Percentiles rank a stretch among this genome's conserved stretches.
phyloP scores from a whole-genome alignment of 2,797 vertebrate genomes.

The Heterohyrax brucei region DNA sequence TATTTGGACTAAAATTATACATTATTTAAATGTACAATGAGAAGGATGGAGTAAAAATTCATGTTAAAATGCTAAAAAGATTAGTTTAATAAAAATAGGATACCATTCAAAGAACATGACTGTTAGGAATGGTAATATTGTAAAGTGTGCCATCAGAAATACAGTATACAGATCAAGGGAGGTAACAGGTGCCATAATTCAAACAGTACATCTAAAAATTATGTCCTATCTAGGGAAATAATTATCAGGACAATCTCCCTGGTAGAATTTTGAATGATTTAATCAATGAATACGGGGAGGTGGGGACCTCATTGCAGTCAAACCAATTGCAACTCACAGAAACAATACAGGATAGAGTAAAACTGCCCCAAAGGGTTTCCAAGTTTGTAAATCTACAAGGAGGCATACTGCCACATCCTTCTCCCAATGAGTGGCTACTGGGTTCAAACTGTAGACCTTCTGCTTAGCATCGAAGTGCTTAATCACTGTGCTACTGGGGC shows the following conservation, averaged over 20 bases:
- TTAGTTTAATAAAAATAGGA: conserved; percentile 24
- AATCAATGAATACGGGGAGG: neutral
- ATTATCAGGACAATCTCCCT: neutral
- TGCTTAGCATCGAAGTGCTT: too few relatives aligned
- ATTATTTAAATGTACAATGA: neutral
- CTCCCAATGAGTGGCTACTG: too few relatives aligned
- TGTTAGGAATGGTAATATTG: neutral
- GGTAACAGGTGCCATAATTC: neutral
- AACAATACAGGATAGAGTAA: too few relatives aligned
- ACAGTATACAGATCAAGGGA: neutral
- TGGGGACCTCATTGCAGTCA: too few relatives aligned
- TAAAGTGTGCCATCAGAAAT: conserved; percentile 32
- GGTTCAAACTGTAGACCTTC: too few relatives aligned
- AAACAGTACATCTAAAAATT: neutral
- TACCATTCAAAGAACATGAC: neutral
- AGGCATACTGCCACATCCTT: too few relatives aligned
- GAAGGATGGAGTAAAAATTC: neutral
- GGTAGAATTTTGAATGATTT: conserved; percentile 31
- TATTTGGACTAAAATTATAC: conserved; percentile 46
- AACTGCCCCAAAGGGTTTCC: too few relatives aligned
- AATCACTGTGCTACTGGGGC: too few relatives aligned
- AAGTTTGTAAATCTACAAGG: too few relatives aligned
- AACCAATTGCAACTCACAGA: too few relatives aligned
- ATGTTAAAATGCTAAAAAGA: neutral
- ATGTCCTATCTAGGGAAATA: neutral